Base-by-base conservation (phyloP, 1,140 invertebrate genomes). In the Amphibalanus amphitrite region DNA sequence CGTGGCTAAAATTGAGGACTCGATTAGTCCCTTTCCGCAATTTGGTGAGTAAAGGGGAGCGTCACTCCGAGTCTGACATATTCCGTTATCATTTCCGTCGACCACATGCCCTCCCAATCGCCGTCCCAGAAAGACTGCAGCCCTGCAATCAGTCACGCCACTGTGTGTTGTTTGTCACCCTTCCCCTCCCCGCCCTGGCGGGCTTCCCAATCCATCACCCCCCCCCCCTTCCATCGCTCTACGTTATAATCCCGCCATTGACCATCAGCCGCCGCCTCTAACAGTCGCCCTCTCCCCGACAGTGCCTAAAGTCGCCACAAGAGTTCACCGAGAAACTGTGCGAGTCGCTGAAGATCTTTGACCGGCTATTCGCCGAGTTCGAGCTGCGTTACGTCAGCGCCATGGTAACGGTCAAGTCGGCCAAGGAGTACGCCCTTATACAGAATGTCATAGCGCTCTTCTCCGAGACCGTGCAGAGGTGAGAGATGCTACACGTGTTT, bases 351-450 rank as follows among this genome's bases (percentile, higher is more conserved):
- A 89, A 91, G 78, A 93, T 95, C 77, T 98, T 98, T 81, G 96
- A 98, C 80, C 86, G 87, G 71, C 81, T 98, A 17, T 98, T 98
- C 82, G 69, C 95, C 6, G 92, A 98, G 79, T 99, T 99, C 82
- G 97, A 99, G 80, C 82, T 98, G 67, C 92, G 92, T 77, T 99
- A 99, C 81, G 97, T 99, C 0, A 96, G 92, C 78, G 95, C 94
- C 0, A 99, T 99, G 97, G 95, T 99, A 30, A 95, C 95, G 69
- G 96, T 99, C 3, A 99, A 99, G 79, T 90, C 91, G 1, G 91
- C 91, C 0, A 89, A 92, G 76, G 97, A 99, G 80, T 97, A 98
- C 81, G 95, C 98, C 79, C 87, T 95, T 71, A 92, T 97, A 78
- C 94, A 98, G 79, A 88, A 95, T 74, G 93, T 97, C 65, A 92